phyloP scores from a whole-genome alignment of 1,140 invertebrate genomes.

The Coboldia fuscipes region DNA sequence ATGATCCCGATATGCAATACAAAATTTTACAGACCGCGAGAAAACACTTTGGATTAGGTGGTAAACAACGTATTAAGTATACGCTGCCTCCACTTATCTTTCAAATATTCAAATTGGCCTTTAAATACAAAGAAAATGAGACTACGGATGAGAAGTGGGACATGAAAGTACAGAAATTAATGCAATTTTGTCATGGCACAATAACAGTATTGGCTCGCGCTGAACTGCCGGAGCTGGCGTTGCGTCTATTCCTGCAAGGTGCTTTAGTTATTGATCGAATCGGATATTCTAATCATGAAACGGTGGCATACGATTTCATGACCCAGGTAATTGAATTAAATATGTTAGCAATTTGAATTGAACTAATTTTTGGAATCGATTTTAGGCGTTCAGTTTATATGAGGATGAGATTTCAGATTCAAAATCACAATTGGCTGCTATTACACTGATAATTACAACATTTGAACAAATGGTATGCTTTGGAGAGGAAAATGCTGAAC shows the following conservation, averaged over 20 bases:
- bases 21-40: slow-evolving; percentile 70
- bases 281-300: slow-evolving; percentile 83
- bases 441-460: slow-evolving; percentile 87
- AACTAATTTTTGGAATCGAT: slow-evolving; percentile 12
- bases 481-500: slow-evolving; percentile 91
- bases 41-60: slow-evolving; percentile 76
- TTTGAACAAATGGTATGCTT: slow-evolving; percentile 89
- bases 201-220: slow-evolving; percentile 85
- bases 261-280: slow-evolving; percentile 84
- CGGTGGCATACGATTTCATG: slow-evolving; percentile 95
- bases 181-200: slow-evolving; percentile 92
- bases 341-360: neutral
- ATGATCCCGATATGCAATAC: slow-evolving; percentile 82
- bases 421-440: slow-evolving; percentile 87
- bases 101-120: slow-evolving; percentile 77
- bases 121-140: slow-evolving; percentile 53
- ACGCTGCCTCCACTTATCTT: slow-evolving; percentile 94
- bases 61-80: slow-evolving; percentile 67
- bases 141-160: slow-evolving; percentile 93
- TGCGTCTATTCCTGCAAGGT: slow-evolving; percentile 86
- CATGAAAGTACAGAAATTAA: slow-evolving; percentile 95
- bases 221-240: slow-evolving; percentile 76
- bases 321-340: slow-evolving; percentile 44
- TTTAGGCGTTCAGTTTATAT: slow-evolving; percentile 80
- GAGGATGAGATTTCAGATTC: slow-evolving; percentile 98